Evolutionary conservation across 2,888 invertebrate species (phyloP).

Genomic region (Ophioninae sp.): DNA sequence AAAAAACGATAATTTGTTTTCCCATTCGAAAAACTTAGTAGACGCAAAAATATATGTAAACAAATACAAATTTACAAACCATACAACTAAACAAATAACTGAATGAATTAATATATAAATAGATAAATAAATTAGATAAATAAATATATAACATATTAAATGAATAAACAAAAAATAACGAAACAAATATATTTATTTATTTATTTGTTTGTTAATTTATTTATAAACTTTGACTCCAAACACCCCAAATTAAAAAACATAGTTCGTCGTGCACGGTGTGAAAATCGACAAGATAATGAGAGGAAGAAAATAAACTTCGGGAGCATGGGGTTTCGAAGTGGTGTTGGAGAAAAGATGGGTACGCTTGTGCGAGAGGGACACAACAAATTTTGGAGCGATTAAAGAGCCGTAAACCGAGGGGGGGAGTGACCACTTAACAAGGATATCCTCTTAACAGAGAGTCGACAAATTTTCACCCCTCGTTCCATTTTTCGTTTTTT

Average conservation of each 20-base stretch:
- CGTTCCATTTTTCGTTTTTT: conserved; percentile 14
- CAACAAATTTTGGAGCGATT: conserved; percentile 79
- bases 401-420: conserved; percentile 76
- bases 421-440: conserved; percentile 77
- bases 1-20: no score
- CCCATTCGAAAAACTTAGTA: no score
- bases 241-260: no score
- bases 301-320: conserved; percentile 33
- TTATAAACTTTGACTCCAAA: no score
- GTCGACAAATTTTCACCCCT: conserved; percentile 63
- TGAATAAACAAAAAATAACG: no score
- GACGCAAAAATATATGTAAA: no score
- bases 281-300: conserved; percentile 19
- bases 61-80: no score
- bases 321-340: conserved; percentile 11
- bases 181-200: no score
- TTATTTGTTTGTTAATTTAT: no score
- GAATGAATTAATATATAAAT: no score
- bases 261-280: background rate
- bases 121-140: background rate
- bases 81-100: no score
- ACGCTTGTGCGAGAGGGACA: conserved; percentile 59
- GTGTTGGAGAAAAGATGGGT: conserved; percentile 27
- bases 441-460: conserved; percentile 80
- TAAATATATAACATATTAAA: no score